These are phyloP conservation scores for Huso huso DNA, from an alignment of 2,797 vertebrate genomes.

Conservation along the genomic window DNA sequence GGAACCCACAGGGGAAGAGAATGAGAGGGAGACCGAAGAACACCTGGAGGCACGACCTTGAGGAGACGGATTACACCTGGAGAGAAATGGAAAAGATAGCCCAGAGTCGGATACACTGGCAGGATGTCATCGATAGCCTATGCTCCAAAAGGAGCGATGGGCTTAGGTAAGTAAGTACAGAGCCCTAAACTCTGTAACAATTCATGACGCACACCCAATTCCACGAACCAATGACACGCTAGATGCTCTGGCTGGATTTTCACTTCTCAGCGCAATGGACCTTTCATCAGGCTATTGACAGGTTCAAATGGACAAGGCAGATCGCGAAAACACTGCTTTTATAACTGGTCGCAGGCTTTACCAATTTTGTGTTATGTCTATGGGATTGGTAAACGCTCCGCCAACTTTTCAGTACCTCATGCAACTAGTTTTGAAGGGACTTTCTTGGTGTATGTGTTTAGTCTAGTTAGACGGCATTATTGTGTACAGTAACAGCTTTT, in stretches of 20 bases:
- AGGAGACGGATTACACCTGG: background rate
- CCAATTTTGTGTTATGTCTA: background rate
- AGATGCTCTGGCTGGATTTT: background rate
- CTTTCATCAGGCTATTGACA: background rate
- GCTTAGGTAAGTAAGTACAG: background rate
- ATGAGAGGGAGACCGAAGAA: slow-evolving; percentile 6
- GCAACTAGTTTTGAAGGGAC: background rate
- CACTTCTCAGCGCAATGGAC: background rate
- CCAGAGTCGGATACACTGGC: no score
- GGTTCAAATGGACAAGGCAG: background rate
- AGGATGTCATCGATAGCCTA: no score
- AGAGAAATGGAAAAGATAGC: no score
- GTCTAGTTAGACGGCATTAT: background rate
- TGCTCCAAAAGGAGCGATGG: no score
- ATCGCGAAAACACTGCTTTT: background rate
- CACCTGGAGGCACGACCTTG: background rate
- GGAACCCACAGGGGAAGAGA: slow-evolving; percentile 6
- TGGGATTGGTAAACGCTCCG: background rate
- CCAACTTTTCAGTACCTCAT: background rate
- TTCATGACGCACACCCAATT: background rate
- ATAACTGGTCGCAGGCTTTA: background rate
- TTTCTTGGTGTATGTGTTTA: background rate
- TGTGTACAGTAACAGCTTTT: no score
- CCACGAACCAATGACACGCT: background rate
- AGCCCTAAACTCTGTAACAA: background rate